A percentile compares a stretch with the other conserved stretches of the same genome.
phyloP scores from a whole-genome alignment of 2,113 vertebrate genomes.

The Gymnorhina tibicen region DNA sequence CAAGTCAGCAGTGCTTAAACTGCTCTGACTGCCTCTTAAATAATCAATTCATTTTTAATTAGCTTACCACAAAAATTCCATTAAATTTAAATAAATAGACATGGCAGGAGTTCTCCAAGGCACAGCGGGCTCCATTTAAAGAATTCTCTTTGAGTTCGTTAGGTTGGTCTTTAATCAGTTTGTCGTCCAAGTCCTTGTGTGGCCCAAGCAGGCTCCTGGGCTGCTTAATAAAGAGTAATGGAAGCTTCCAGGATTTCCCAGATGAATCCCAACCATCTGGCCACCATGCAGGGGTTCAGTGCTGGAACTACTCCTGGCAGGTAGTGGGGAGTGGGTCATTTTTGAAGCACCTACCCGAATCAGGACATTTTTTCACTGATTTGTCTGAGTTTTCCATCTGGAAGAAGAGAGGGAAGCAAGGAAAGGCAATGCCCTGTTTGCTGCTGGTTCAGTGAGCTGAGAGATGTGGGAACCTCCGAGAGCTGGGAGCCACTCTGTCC shows the following conservation, averaged over 20 bases:
- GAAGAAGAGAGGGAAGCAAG: not conserved
- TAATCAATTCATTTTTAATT: slow-evolving; percentile 66
- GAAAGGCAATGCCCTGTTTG: not conserved
- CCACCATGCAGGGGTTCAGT: not conserved
- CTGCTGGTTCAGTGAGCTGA: not conserved
- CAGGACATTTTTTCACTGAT: not conserved
- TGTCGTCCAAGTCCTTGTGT: slow-evolving; percentile 14
- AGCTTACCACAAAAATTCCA: slow-evolving; percentile 59
- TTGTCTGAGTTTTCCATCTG: not conserved
- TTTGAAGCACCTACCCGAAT: not conserved
- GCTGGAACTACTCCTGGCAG: not conserved
- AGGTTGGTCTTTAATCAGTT: slow-evolving; percentile 44
- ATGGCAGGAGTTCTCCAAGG: slow-evolving; percentile 57
- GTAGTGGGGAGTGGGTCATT: not conserved
- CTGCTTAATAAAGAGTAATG: not conserved
- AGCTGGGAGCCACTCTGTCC: not conserved
- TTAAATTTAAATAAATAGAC: slow-evolving; percentile 63
- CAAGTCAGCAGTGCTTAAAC: slow-evolving; percentile 49
- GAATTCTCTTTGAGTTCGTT: slow-evolving; percentile 57
- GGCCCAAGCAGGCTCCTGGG: slow-evolving; percentile 11
- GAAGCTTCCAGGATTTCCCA: not conserved
- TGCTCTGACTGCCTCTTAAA: slow-evolving; percentile 58
- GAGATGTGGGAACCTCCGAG: rapidly evolving
- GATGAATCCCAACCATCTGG: not conserved
- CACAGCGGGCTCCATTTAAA: slow-evolving; percentile 37